Evolutionary conservation across 2,888 invertebrate genomes (phyloP), one percentile per base, ranked within the genome.

Genomic region (Mythimna ferrago): DNA sequence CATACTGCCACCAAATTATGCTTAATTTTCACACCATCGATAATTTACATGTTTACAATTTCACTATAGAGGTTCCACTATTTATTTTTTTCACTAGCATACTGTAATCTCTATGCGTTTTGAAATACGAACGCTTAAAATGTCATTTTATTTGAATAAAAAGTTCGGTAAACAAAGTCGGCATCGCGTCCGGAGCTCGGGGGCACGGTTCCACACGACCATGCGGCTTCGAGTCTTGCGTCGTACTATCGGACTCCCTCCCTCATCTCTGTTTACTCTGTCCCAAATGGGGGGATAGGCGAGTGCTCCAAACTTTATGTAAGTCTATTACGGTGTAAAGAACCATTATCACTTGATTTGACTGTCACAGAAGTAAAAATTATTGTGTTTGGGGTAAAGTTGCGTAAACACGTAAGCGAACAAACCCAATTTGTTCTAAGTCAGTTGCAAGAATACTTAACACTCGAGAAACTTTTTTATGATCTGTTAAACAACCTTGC

Each of bases 1-100:
- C 96, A 96, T 96, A 93, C 96, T 96, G 96, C 94, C 95, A 94
- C 95, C 87, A 89, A 92, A 92, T 93, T 91, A 92, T 92, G 89
- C 92, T 88, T 88, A 91, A 92, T 93, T 92, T 90, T 92, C 92
- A 93, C 94, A 92, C 92, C 93, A 92, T 90, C 89, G 89, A 92
- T 90, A 92, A 92, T 92, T 95, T 94, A 96, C 96, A 95, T 95
- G 90, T 92, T 94, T 91, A 90, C 87, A 86, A 90, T 87, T 88
- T 87, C 90, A 91, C 92, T 86, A 82, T 63, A 78, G 65, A 75
- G 62, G 72, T 84, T 85, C 78, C 86, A 88, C 88, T 82, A 80
- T 85, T 86, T 86, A 83, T 83, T 84, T 86, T 81, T 77, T 83
- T 72, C 85, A 87, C 85, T 81, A 81, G 70, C 83, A 86, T 86